These are phyloP conservation scores for Dryococelus australis DNA, from an alignment of 2,888 invertebrate species.

Conservation along the genomic window DNA sequence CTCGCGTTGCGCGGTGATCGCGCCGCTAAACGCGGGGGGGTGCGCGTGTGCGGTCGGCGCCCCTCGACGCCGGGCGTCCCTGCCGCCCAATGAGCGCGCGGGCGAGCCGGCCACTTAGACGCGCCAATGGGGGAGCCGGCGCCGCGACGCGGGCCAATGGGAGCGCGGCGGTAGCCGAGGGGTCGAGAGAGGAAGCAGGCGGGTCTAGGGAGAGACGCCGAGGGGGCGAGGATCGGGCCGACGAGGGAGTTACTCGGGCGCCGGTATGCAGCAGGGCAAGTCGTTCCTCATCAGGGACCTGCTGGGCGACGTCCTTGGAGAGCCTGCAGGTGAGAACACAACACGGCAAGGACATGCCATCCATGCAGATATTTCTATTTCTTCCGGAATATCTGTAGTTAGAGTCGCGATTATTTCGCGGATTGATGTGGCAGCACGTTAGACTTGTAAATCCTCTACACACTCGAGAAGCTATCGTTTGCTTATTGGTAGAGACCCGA, in stretches of 20 bases:
- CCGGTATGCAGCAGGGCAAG: constrained; percentile 62
- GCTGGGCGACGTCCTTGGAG: constrained; percentile 74
- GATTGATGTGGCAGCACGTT: too few relatives aligned
- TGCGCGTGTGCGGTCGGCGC: too few relatives aligned
- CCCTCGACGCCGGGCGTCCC: not conserved
- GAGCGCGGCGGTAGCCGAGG: constrained; percentile 19
- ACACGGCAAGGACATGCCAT: not conserved
- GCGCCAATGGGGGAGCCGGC: not conserved
- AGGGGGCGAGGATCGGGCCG: not conserved
- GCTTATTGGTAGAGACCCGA: too few relatives aligned
- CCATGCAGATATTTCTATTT: not conserved
- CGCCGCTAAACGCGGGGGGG: too few relatives aligned
- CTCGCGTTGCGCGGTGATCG: too few relatives aligned
- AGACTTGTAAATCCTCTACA: too few relatives aligned
- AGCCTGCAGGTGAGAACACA: constrained; percentile 59
- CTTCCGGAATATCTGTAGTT: not conserved
- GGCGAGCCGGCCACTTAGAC: not conserved
- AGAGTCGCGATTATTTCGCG: too few relatives aligned
- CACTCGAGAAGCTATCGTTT: too few relatives aligned
- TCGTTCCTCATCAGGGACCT: constrained; percentile 87
- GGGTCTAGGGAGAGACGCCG: constrained; percentile 7
- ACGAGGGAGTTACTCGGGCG: constrained; percentile 7
- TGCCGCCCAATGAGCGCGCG: not conserved
- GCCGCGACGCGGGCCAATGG: constrained; percentile 23
- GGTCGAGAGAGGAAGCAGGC: constrained; percentile 22